phyloP scores from a whole-genome alignment of 2,113 vertebrate genomes.

The Bolborhynchus lineola region DNA sequence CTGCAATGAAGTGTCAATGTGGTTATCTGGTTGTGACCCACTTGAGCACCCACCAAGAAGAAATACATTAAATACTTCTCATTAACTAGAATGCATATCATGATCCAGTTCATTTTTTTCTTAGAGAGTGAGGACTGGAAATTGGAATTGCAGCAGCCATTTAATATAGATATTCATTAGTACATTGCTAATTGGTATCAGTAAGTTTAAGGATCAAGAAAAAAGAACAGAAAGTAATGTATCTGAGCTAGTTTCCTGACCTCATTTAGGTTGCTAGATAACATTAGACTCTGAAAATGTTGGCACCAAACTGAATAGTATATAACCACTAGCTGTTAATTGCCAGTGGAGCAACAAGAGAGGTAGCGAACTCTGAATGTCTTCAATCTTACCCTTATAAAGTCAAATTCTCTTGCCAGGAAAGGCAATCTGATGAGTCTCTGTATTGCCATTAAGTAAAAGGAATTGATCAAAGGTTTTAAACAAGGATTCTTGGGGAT shows the following conservation, averaged over 20 bases:
- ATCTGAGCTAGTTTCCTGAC: constrained; percentile 62
- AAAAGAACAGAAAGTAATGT: constrained; percentile 46
- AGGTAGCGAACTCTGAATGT: constrained; percentile 3
- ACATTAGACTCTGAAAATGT: constrained; percentile 35
- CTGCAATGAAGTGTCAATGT: neutral
- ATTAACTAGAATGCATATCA: neutral
- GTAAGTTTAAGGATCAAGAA: constrained; percentile 25
- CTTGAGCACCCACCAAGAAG: neutral
- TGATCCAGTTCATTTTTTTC: constrained; percentile 19
- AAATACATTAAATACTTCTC: neutral
- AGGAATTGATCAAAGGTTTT: constrained; percentile 33
- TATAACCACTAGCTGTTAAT: constrained; percentile 49
- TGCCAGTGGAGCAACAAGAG: constrained; percentile 8
- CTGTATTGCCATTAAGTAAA: neutral
- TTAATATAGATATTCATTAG: constrained; percentile 61
- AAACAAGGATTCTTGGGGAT: neutral
- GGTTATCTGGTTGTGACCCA: neutral
- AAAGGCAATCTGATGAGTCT: neutral
- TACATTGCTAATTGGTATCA: constrained; percentile 25
- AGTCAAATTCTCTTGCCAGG: neutral
- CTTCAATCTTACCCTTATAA: constrained; percentile 31
- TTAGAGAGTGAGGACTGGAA: constrained; percentile 6
- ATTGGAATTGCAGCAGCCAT: constrained; percentile 21
- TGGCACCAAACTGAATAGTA: constrained; percentile 24
- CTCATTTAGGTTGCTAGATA: constrained; percentile 54